These are phyloP conservation scores for Helostoma temminkii DNA, from an alignment of 2,797 vertebrate genomes.

Conservation along the genomic window DNA sequence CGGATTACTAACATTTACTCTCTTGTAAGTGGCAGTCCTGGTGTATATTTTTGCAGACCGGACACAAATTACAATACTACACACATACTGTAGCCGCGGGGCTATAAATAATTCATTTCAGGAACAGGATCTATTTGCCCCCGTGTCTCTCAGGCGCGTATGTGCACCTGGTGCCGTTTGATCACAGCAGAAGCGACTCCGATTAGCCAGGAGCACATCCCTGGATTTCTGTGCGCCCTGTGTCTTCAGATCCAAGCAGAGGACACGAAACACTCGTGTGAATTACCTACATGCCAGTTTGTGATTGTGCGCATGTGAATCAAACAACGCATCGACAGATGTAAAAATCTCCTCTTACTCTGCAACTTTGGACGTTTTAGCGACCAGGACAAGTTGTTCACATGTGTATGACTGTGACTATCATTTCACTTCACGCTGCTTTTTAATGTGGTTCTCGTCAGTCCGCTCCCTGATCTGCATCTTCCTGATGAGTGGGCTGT, in stretches of 20 bases:
- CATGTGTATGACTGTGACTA: neutral
- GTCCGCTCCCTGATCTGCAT: neutral
- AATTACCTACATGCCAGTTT: conserved; percentile 28
- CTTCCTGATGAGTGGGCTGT: conserved; percentile 28
- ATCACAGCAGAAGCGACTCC: conserved; percentile 48
- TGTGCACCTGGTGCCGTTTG: conserved; percentile 70
- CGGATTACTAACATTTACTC: too few relatives aligned
- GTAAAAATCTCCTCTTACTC: too few relatives aligned
- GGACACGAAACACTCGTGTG: conserved; percentile 20
- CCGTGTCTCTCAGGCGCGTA: conserved; percentile 26
- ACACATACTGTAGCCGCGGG: conserved; percentile 25
- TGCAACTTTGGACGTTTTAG: neutral
- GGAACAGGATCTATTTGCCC: conserved; percentile 70
- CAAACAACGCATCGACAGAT: neutral
- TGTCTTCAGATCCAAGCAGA: conserved; percentile 16
- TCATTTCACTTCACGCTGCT: conserved; percentile 9
- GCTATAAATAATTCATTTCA: conserved; percentile 71
- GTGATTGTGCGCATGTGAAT: conserved; percentile 16
- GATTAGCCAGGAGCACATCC: conserved; percentile 50
- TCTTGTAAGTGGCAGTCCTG: neutral
- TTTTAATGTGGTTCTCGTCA: conserved; percentile 16
- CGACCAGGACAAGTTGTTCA: conserved; percentile 6
- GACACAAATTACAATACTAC: conserved; percentile 25
- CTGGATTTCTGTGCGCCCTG: conserved; percentile 31
- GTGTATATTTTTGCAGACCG: conserved; percentile 23